A percentile compares a stretch with the other conserved stretches of the same genome.
Conservation (phyloP, 2,888 invertebrate species). For the Matsumyia berberina region DNA sequence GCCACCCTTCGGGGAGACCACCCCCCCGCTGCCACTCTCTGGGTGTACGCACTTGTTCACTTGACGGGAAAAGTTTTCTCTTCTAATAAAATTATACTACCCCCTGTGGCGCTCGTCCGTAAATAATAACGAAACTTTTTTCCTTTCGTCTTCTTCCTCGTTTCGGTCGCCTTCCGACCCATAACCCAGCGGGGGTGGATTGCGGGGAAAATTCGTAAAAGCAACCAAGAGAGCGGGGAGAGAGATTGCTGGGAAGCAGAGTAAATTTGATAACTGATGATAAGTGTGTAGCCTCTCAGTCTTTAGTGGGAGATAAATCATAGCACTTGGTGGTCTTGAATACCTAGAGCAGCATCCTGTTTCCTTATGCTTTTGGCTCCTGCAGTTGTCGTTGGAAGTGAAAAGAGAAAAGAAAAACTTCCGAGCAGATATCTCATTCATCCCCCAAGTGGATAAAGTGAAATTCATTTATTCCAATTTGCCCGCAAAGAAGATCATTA, state of each 20-base stretch:
- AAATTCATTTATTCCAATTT: constrained; percentile 61
- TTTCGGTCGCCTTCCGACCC: background rate
- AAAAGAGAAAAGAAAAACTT: background rate
- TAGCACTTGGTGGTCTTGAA: constrained; percentile 57
- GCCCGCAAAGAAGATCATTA: constrained; percentile 51
- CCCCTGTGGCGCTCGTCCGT: constrained; percentile 65
- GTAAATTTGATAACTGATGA: constrained; percentile 72
- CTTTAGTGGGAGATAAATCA: constrained; percentile 54
- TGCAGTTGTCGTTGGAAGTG: background rate
- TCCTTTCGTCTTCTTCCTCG: constrained; percentile 1
- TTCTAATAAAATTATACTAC: constrained; percentile 71
- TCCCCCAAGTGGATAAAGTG: constrained; percentile 52
- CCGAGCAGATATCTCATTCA: constrained; percentile 21
- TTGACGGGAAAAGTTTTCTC: constrained; percentile 50
- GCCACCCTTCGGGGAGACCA: constrained; percentile 8
- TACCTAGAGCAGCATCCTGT: constrained; percentile 44
- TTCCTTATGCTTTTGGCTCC: constrained; percentile 22
- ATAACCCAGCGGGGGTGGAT: background rate
- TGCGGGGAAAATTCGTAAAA: background rate
- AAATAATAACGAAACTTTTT: constrained; percentile 60
- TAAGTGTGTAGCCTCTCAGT: constrained; percentile 57
- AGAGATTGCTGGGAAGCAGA: constrained; percentile 16
- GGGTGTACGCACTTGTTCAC: constrained; percentile 60
- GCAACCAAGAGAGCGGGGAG: background rate
- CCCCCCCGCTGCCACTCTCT: background rate